A percentile compares a stretch with the other conserved stretches of the same genome.
phyloP scores from a whole-genome alignment of 2,888 invertebrate species.

The Periphyllus acericola region DNA sequence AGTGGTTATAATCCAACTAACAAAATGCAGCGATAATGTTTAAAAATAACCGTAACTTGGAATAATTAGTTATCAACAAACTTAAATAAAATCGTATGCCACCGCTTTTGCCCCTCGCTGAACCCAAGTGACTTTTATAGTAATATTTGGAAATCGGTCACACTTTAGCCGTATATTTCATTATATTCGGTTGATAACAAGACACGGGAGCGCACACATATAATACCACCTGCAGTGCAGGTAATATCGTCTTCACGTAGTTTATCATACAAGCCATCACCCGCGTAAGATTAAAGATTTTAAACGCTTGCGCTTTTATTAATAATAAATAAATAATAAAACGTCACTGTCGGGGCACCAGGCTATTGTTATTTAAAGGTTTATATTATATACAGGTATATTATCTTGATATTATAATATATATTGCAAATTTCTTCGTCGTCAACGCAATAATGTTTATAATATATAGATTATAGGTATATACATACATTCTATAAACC shows the following conservation, averaged over 20 bases:
- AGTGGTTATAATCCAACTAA: too few relatives aligned
- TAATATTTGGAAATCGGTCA: too few relatives aligned
- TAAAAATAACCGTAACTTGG: too few relatives aligned
- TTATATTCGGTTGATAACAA: background rate
- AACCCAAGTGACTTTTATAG: too few relatives aligned
- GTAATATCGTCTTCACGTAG: background rate
- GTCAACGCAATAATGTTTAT: constrained; percentile 5
- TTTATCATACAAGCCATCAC: background rate
- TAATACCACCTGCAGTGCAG: background rate
- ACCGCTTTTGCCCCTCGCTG: too few relatives aligned
- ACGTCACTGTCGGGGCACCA: background rate
- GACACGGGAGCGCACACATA: background rate
- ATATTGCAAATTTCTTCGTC: constrained; percentile 31
- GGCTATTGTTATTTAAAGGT: background rate
- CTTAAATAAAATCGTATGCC: too few relatives aligned
- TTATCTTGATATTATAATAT: constrained; percentile 32
- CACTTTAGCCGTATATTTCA: too few relatives aligned
- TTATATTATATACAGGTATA: background rate
- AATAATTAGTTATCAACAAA: too few relatives aligned
- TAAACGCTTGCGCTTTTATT: background rate
- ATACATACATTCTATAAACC: background rate
- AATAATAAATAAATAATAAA: constrained; percentile 30
- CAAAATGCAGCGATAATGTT: too few relatives aligned
- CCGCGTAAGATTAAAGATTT: background rate
- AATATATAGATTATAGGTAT: background rate